Conservation (phyloP, 2,797 vertebrate species). For the Tinamus major region DNA sequence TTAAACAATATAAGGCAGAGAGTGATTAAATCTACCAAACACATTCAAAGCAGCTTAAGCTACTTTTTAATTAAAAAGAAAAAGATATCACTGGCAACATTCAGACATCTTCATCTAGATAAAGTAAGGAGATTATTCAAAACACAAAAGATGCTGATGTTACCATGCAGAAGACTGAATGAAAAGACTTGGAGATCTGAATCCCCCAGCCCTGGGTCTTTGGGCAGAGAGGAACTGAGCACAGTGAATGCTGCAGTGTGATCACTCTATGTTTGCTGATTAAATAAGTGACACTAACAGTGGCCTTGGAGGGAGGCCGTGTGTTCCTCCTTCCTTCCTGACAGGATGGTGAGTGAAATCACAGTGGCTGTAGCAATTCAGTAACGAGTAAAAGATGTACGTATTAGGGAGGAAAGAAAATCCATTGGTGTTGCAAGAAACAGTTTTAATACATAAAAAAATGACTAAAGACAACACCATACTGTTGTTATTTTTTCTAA, state of each 20-base stretch:
- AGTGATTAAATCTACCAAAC: conserved; percentile 83
- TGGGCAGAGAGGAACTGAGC: neutral
- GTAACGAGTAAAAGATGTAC: neutral
- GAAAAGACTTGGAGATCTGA: conserved; percentile 21
- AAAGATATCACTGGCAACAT: conserved; percentile 79
- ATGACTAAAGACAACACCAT: neutral
- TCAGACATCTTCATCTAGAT: conserved; percentile 78
- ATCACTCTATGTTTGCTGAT: conserved; percentile 47
- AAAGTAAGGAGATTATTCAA: conserved; percentile 73
- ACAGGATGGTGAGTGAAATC: conserved; percentile 53
- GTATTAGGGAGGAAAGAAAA: neutral
- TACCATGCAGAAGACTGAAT: neutral
- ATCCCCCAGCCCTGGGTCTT: neutral
- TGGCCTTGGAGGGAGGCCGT: conserved; percentile 36
- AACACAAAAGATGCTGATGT: conserved; percentile 66
- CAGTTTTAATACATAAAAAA: conserved; percentile 3
- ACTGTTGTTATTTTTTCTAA: neutral
- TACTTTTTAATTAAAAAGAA: conserved; percentile 85
- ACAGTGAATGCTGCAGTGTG: neutral
- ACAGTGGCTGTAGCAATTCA: neutral
- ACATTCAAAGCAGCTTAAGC: conserved; percentile 80
- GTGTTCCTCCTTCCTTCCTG: conserved; percentile 59
- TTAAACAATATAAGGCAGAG: conserved; percentile 81
- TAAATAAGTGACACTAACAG: conserved; percentile 58
- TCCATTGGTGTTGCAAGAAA: neutral